A percentile compares a stretch with the other conserved stretches of the same genome.
These are phyloP conservation scores for Caerostris extrusa DNA, from an alignment of 1,140 invertebrate genomes.

Conservation along the genomic window DNA sequence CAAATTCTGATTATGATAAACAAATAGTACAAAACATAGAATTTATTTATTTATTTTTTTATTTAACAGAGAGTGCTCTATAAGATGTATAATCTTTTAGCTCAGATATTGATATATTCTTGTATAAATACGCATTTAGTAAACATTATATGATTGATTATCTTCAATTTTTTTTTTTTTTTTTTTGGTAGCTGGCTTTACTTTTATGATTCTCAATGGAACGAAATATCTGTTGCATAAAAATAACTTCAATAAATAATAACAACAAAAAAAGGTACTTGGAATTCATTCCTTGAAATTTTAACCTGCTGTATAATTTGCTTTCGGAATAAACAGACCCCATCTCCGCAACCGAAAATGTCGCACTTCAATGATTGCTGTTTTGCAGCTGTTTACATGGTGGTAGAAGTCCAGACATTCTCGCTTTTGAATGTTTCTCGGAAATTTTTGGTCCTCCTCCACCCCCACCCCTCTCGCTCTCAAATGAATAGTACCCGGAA, in stretches of 20 bases:
- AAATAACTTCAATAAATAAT: not conserved
- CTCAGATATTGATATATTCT: no score
- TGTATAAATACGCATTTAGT: no score
- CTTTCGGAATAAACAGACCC: slow-evolving; percentile 4
- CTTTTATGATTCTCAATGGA: no score
- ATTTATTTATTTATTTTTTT: no score
- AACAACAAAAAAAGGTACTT: not conserved
- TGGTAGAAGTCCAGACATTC: not conserved
- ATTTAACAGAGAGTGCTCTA: no score
- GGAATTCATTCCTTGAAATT: not conserved
- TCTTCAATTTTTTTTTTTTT: no score
- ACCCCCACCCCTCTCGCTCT: not conserved
- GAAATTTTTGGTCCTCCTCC: not conserved
- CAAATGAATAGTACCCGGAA: slow-evolving; percentile 3
- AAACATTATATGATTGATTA: no score
- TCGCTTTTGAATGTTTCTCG: not conserved
- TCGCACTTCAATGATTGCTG: slow-evolving; percentile 44
- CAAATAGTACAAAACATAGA: no score
- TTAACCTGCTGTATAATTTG: not conserved
- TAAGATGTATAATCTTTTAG: no score
- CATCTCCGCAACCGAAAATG: not conserved
- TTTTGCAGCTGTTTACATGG: slow-evolving; percentile 22
- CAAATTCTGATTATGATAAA: no score
- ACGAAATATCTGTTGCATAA: not conserved
- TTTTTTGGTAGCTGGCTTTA: no score